Evolutionary conservation across 1,140 invertebrate genomes (phyloP).

Genomic region (Medauroidea extradentata): DNA sequence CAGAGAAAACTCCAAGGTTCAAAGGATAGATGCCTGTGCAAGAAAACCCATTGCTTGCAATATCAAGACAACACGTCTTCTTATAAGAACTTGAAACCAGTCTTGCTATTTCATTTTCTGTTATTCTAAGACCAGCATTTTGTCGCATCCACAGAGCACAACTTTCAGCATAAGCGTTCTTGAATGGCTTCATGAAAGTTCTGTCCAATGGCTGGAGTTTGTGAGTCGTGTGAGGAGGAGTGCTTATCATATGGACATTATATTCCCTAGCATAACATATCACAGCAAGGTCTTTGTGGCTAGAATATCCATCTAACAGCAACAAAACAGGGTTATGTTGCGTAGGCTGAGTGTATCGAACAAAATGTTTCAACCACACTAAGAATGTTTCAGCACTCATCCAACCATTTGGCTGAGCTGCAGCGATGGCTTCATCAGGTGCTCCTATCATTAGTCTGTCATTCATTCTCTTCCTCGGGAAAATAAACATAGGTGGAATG

Average conservation of each 20-base stretch:
- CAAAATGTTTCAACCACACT: conserved; percentile 25
- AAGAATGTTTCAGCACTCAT: conserved; percentile 24
- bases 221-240: conserved; percentile 38
- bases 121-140: conserved; percentile 2
- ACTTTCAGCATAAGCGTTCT: conserved; percentile 33
- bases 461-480: conserved; percentile 28
- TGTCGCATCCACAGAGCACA: conserved; percentile 5
- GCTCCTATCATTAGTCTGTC: conserved; percentile 11
- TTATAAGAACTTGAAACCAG: conserved; percentile 2
- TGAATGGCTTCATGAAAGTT: conserved; percentile 39
- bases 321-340: conserved; percentile 20
- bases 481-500: conserved; percentile 39
- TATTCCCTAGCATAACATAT: conserved; percentile 35
- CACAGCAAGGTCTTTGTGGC: conserved; percentile 33
- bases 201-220: conserved; percentile 37
- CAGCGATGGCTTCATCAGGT: conserved; percentile 16
- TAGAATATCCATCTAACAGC: conserved; percentile 34
- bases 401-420: conserved; percentile 21
- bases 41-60: neutral
- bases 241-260: conserved; percentile 36
- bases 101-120: conserved; percentile 2
- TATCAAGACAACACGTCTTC: neutral
- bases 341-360: neutral
- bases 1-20: conserved; percentile 2
- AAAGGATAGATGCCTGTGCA: conserved; percentile 8